A percentile compares a stretch with the other conserved stretches of the same genome.
phyloP scores from a whole-genome alignment of 2,113 vertebrate genomes.

The Hemiprocne comata region DNA sequence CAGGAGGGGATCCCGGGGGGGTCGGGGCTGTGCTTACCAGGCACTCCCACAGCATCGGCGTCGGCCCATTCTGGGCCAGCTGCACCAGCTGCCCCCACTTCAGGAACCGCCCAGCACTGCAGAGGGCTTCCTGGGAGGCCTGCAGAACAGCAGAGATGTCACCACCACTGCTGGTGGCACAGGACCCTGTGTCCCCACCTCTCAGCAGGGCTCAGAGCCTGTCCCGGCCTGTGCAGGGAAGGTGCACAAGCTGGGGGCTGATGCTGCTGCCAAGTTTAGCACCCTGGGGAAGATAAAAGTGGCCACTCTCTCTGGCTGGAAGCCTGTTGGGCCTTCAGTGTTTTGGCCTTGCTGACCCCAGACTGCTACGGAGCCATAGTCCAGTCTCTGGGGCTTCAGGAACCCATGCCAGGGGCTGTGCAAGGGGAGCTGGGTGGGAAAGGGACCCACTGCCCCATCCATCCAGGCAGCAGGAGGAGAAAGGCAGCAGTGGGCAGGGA shows the following conservation, averaged over 20 bases:
- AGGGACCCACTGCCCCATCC: neutral
- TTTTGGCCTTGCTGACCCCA: neutral
- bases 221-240: neutral
- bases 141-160: neutral
- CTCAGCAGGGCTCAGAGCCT: neutral
- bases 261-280: neutral
- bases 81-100: neutral
- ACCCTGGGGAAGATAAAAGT: no score
- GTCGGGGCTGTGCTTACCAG: neutral
- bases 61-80: neutral
- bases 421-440: rapidly evolving
- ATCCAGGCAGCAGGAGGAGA: rapidly evolving
- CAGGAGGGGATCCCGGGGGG: no score
- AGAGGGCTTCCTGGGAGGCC: neutral
- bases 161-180: neutral
- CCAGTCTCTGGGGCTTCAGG: neutral
- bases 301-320: no score
- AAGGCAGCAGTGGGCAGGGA: neutral
- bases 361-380: neutral
- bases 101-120: neutral
- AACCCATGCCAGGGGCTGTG: neutral
- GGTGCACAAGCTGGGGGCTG: neutral
- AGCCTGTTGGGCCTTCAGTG: rapidly evolving
- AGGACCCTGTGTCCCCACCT: neutral
- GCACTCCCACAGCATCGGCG: neutral